Percentiles rank a stretch among this genome's conserved stretches.
Evolutionary conservation across 1,140 invertebrate species (phyloP).

Genomic region (Drosophila azteca): DNA sequence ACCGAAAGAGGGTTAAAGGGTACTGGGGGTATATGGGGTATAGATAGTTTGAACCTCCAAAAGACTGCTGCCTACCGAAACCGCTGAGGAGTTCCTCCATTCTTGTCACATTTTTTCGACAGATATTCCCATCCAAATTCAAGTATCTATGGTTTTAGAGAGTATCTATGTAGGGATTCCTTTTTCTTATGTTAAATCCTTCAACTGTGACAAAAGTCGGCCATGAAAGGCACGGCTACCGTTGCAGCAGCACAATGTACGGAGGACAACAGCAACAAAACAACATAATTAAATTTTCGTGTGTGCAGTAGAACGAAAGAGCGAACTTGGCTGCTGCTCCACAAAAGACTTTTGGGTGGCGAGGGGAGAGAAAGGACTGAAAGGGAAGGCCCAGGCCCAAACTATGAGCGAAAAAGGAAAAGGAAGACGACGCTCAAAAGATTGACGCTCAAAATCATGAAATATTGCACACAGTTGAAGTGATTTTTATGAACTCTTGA

Average conservation of each 20-base stretch:
- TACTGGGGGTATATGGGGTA: too few species aligned
- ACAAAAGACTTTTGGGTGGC: constrained; percentile 29
- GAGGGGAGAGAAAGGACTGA: neutral
- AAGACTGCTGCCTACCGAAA: too few species aligned
- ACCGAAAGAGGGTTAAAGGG: too few species aligned
- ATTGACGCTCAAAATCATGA: constrained; percentile 65
- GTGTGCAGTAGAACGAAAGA: constrained; percentile 64
- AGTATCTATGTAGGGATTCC: too few species aligned
- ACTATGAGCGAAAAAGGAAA: neutral
- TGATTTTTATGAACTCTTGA: constrained; percentile 77
- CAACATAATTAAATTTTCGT: constrained; percentile 69
- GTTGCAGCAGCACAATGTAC: constrained; percentile 1
- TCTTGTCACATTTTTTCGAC: too few species aligned
- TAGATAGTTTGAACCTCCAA: too few species aligned
- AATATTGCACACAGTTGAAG: constrained; percentile 78
- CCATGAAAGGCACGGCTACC: too few species aligned
- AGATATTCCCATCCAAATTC: too few species aligned
- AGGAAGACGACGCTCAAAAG: constrained; percentile 45
- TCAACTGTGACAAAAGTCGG: too few species aligned
- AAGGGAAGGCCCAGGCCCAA: constrained; percentile 2
- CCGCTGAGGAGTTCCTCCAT: too few species aligned
- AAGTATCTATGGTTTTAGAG: too few species aligned
- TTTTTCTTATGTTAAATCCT: too few species aligned
- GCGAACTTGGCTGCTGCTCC: constrained; percentile 36
- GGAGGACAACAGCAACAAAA: constrained; percentile 26